phyloP scores from a whole-genome alignment of 2,888 invertebrate genomes.

The Hedya salicella region DNA sequence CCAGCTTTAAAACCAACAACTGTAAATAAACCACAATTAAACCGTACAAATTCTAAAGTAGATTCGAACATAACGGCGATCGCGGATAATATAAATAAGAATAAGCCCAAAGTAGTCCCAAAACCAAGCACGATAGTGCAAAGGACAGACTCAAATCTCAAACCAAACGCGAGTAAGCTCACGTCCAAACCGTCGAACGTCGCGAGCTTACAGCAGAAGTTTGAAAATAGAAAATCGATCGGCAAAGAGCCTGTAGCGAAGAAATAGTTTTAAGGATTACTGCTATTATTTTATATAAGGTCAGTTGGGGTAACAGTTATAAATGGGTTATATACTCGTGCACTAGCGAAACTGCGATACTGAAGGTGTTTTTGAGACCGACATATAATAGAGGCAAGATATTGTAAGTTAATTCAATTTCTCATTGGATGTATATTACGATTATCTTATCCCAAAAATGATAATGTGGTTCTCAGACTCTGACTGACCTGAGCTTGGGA shows the following conservation, averaged over 20 bases:
- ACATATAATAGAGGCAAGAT: too few species aligned
- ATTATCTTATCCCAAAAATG: too few species aligned
- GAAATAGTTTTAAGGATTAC: constrained; percentile 55
- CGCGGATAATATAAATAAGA: constrained; percentile 80
- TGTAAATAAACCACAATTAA: constrained; percentile 59
- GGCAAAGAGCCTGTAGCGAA: constrained; percentile 74
- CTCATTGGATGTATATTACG: too few species aligned
- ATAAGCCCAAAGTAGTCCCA: constrained; percentile 78
- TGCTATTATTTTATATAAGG: constrained; percentile 13
- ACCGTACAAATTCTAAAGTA: constrained; percentile 69
- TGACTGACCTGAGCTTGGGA: not conserved
- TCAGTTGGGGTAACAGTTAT: too few species aligned
- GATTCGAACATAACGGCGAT: constrained; percentile 75
- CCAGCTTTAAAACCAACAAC: constrained; percentile 67
- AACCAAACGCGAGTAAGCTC: constrained; percentile 75
- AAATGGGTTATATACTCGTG: too few species aligned
- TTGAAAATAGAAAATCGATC: constrained; percentile 86
- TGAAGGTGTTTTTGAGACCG: too few species aligned
- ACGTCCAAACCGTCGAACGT: constrained; percentile 88
- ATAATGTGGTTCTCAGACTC: too few species aligned
- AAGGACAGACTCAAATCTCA: constrained; percentile 66
- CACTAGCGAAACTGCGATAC: too few species aligned
- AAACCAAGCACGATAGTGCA: constrained; percentile 68
- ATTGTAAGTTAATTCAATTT: too few species aligned
- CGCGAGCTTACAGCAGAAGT: constrained; percentile 91